Evolutionary conservation across 1,140 invertebrate genomes (phyloP).

Genomic region (Eriocheir sinensis): DNA sequence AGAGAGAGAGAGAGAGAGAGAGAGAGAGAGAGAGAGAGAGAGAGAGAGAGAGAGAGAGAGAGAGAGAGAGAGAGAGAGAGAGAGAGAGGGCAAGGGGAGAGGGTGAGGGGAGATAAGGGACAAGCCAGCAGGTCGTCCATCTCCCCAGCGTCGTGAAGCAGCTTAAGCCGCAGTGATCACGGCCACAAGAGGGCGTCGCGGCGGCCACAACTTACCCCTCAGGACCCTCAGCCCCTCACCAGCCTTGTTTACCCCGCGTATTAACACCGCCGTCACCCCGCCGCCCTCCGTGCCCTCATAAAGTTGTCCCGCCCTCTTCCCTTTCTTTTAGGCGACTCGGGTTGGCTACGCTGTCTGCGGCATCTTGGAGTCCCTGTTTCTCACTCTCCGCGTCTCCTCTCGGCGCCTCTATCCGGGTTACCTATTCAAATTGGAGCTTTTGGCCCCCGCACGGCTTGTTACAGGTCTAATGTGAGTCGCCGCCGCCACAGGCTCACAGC

Average conservation of each 20-base stretch:
- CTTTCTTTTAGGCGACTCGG: background rate
- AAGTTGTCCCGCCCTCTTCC: background rate
- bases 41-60: background rate
- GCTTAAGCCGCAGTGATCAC: background rate
- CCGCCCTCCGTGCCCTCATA: background rate
- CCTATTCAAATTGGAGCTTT: background rate
- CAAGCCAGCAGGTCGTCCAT: background rate
- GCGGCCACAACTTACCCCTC: background rate
- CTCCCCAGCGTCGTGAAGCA: background rate
- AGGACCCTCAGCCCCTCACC: background rate
- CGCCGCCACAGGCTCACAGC: background rate
- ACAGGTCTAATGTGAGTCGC: slow-evolving; percentile 6
- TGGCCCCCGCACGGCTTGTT: background rate
- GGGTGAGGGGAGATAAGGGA: background rate
- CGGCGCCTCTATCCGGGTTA: background rate
- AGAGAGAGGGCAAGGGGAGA: slow-evolving; percentile 27
- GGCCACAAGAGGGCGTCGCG: background rate
- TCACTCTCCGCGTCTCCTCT: background rate
- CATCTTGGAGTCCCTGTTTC: background rate
- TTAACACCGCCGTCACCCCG: background rate
- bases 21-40: background rate
- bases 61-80: slow-evolving; percentile 7
- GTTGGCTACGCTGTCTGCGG: background rate
- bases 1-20: background rate
- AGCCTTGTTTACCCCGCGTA: background rate